Conservation (phyloP, 1,140 invertebrate species). For the Phocides pigmalion region DNA sequence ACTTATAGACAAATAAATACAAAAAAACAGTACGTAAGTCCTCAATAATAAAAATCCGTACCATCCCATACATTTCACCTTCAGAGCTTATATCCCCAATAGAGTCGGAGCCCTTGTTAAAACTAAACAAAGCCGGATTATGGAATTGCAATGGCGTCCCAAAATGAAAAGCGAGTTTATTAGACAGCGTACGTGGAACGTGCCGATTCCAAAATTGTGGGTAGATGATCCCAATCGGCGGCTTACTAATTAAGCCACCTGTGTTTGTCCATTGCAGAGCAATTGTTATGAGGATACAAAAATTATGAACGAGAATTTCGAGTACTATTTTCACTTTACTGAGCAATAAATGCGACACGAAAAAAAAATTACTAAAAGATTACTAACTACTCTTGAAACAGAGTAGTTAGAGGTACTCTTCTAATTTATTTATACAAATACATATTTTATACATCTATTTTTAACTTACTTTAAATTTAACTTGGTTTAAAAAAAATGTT, state of each 20-base stretch:
- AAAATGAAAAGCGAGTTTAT: conserved; percentile 22
- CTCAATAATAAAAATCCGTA: background rate
- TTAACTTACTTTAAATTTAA: too few species aligned
- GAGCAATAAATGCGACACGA: too few species aligned
- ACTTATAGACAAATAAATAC: too few species aligned
- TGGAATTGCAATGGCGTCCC: conserved; percentile 24
- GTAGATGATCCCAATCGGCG: conserved; percentile 51
- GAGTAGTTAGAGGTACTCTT: too few species aligned
- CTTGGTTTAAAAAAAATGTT: too few species aligned
- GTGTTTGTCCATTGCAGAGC: conserved; percentile 22
- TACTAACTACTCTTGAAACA: too few species aligned
- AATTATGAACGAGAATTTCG: background rate
- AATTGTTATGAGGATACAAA: background rate
- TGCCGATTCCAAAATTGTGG: conserved; percentile 62
- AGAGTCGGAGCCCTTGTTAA: conserved; percentile 9
- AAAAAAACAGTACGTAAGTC: background rate
- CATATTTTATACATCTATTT: too few species aligned
- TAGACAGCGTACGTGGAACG: conserved; percentile 43
- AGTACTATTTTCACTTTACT: too few species aligned
- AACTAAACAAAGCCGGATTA: conserved; percentile 29
- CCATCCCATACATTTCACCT: conserved; percentile 7
- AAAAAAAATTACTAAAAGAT: too few species aligned
- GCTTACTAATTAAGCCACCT: conserved; percentile 62
- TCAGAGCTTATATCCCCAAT: background rate
- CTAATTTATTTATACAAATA: too few species aligned